phyloP scores from a whole-genome alignment of 2,888 invertebrate genomes.

The Drosophila nigritarsus region DNA sequence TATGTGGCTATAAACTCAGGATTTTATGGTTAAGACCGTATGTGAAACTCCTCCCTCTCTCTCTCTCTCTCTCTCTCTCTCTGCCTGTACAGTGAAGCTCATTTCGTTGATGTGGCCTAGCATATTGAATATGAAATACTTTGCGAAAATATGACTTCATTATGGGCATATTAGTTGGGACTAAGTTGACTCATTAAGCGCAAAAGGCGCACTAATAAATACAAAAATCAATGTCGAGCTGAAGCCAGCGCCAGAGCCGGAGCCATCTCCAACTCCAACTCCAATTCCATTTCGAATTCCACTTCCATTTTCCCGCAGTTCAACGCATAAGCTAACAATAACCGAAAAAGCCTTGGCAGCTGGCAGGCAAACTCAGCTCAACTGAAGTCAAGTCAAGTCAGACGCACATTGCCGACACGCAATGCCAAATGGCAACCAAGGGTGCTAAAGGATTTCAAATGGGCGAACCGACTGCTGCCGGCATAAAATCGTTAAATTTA shows the following conservation, averaged over 20 bases:
- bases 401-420: constrained; percentile 64
- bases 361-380: constrained; percentile 35
- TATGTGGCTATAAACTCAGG: constrained; percentile 63
- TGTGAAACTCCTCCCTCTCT: constrained; percentile 9
- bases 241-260: constrained; percentile 13
- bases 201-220: constrained; percentile 45
- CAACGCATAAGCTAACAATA: constrained; percentile 43
- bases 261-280: constrained; percentile 6
- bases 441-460: constrained; percentile 69
- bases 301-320: background rate
- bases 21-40: constrained; percentile 57
- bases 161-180: constrained; percentile 41
- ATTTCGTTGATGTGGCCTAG: constrained; percentile 28
- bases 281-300: constrained; percentile 20
- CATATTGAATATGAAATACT: background rate
- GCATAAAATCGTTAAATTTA: constrained; percentile 78
- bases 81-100: background rate
- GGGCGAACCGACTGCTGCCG: constrained; percentile 52
- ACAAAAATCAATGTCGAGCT: constrained; percentile 63
- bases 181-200: constrained; percentile 29
- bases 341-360: constrained; percentile 53
- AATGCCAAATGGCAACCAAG: constrained; percentile 38
- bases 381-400: constrained; percentile 9
- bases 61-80: background rate
- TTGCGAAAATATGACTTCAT: constrained; percentile 35